Base-by-base conservation (phyloP, 1,140 invertebrate species). In the Latrodectus geometricus region DNA sequence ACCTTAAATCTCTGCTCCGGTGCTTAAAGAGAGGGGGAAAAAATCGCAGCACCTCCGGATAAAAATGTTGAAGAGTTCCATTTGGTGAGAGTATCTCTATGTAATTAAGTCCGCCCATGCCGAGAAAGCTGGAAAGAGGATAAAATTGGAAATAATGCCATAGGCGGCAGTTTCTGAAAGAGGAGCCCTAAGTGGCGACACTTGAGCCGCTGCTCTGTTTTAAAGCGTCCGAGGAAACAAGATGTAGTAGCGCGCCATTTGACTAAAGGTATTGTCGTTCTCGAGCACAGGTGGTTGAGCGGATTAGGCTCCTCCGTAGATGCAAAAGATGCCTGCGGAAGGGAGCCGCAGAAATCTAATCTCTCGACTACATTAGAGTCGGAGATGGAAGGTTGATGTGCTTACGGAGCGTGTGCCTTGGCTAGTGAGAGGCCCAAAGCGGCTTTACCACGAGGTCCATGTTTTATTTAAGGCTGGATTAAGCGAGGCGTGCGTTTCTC, bases 381-480 rank as follows among this genome's bases (percentile, higher is more conserved):
- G 78, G 77, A 81, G 69, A 72, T 80, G 78, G 78, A 49, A 73
- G 85, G 68, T 86, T 86, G 76, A 86, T 86, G 85, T 86, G 86
- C 72, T 80, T 80, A 87, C 17, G 69, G n/a, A 54, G 20, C 50
- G 20, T 54, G 74, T 20, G 52, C 21, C 48, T 14, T 52, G 82
- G 73, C 72, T 68, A 74, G 86, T 76, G 70, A 87, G 84, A 78
- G 69, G 78, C 86, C 86, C 86, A 87, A 87, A 87, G 86, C 86
- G 52, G 86, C 86, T 87, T 87, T 87, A 70, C 84, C 76, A 66
- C 15, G 66, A 81, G 78, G 86, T 76, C 86, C 86, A 87, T 87
- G 86, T 87, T 87, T 87, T 87, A 87, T 87, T 87, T 87, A 87
- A 87, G 77, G 86, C 72, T 87, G 86, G 86, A 87, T 87, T 87